These are phyloP conservation scores for Megaceryle alcyon DNA, from an alignment of 2,797 vertebrate species.

Conservation along the genomic window DNA sequence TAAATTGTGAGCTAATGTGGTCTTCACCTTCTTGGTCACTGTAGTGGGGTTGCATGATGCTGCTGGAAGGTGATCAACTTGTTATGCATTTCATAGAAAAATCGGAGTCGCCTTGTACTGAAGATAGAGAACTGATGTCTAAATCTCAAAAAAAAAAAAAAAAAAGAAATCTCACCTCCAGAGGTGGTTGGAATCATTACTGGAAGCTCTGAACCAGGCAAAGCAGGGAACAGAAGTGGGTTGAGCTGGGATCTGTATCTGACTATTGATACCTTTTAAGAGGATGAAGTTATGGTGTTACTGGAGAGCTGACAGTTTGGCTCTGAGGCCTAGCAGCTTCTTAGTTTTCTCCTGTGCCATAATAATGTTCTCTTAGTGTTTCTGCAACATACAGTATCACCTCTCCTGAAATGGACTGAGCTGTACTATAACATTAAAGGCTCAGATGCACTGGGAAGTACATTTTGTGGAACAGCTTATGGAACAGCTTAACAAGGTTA, in stretches of 20 bases:
- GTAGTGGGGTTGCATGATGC: not conserved
- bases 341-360: not conserved
- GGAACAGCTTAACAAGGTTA: too few relatives aligned
- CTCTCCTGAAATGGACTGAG: not conserved
- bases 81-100: not conserved
- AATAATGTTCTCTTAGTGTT: not conserved
- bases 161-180: not conserved
- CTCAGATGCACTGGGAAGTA: not conserved
- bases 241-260: not conserved
- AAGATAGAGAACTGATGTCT: accelerated
- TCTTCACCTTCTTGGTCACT: not conserved
- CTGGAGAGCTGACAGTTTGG: not conserved
- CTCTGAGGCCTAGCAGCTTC: not conserved
- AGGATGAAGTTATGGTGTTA: accelerated
- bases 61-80: not conserved
- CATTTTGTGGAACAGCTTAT: not conserved
- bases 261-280: not conserved
- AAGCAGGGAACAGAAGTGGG: not conserved
- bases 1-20: not conserved
- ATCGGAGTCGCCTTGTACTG: not conserved
- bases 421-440: not conserved
- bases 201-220: not conserved
- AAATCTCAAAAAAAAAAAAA: not conserved
- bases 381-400: too few relatives aligned
- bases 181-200: not conserved